Base-by-base conservation (phyloP, 2,113 vertebrate species). In the Pachyramphus minor region DNA sequence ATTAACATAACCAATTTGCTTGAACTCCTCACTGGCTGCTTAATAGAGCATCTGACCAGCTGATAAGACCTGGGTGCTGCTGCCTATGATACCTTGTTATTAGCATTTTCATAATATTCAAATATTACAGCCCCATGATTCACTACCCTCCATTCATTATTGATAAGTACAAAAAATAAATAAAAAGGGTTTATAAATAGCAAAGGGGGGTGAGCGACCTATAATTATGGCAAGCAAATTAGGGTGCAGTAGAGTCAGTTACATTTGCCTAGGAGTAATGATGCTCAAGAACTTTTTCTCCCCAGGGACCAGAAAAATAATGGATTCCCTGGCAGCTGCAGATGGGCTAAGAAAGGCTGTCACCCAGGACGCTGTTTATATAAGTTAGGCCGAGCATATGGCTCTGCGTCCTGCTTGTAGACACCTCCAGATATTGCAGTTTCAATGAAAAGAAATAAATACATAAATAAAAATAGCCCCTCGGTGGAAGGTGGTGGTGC, bases 151-250 rank as follows among this genome's bases (percentile, higher is more conserved):
- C 98, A 99, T 99, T 99, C 98, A 99, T 99, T 99, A 99, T 99
- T 99, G 99, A 99, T 99, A 99, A 99, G 98, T 99, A 99, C 98
- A 99, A 96, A 79, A 78, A 95, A 96, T 96, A 97, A 94, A 96
- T 93, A 95, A 95, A 96, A 98, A 97, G 97, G 98, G 79, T 98
- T 98, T 98, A 98, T 98, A 98, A 98, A 99, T 99, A 98, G 99
- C 98, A 98, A 99, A 99, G 98, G 96, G 89, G 97, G 98, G 99
- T 99, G 98, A 99, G 97, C 88, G 98, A 99, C 99, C 99, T 99
- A 99, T 99, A 99, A 99, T 99, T 99, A 99, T 94, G 98, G 98
- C 98, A 98, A 99, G 99, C 99, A 99, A 99, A 99, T 99, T 99
- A 99, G 98, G 98, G 98, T 98, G 98, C 97, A 97, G 98, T 97